Conservation (phyloP, 2,113 vertebrate species). For the Pomatostomus ruficeps region DNA sequence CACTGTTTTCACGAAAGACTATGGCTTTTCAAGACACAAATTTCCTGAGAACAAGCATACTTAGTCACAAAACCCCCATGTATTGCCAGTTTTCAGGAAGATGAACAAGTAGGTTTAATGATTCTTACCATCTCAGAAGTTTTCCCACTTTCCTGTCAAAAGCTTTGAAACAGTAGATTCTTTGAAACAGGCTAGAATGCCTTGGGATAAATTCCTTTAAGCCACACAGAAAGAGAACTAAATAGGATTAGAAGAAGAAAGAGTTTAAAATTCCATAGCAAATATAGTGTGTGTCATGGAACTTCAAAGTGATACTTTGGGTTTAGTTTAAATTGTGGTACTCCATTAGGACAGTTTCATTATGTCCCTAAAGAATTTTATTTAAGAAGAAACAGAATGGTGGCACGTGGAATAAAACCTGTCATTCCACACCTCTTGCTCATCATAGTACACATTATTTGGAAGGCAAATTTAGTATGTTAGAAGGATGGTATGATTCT, state of each 20-base stretch:
- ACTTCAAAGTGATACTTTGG: not conserved
- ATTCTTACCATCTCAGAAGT: not conserved
- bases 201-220: not conserved
- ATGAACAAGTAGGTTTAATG: not conserved
- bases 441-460: not conserved
- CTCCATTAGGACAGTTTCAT: not conserved
- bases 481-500: not conserved
- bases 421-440: not conserved
- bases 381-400: not conserved
- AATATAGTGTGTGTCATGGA: not conserved
- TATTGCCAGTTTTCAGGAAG: not conserved
- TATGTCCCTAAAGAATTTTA: not conserved
- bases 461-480: not conserved
- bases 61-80: not conserved
- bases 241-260: not conserved
- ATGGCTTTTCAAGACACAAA: not conserved
- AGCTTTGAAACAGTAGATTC: not conserved
- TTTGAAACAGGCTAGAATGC: not conserved
- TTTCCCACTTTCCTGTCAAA: not conserved
- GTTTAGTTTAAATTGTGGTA: not conserved
- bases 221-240: not conserved
- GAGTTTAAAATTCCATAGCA: not conserved
- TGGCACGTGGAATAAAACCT: rapidly evolving
- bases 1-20: not conserved
- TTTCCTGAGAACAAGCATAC: not conserved